These are phyloP conservation scores for Nothocercus julius DNA, from an alignment of 2,113 vertebrate genomes.

Conservation along the genomic window DNA sequence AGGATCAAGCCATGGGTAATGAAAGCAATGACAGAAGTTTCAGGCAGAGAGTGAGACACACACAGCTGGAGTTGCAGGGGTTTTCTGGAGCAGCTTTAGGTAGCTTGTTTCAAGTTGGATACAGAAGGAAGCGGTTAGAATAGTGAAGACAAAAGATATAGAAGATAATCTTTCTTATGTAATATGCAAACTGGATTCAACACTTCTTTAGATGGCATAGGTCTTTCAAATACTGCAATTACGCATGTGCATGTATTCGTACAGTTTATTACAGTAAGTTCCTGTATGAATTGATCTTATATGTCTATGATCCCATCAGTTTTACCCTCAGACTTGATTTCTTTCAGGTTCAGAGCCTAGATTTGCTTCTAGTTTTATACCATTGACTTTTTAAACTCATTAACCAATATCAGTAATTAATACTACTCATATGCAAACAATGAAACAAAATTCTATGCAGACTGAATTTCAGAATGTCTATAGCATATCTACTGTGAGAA, in stretches of 20 bases:
- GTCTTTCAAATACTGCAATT: too few relatives aligned
- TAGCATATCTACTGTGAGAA: not conserved
- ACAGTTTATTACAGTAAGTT: too few relatives aligned
- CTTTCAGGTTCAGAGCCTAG: not conserved
- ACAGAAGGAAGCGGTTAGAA: not conserved
- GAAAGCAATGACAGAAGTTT: not conserved
- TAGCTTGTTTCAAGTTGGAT: not conserved
- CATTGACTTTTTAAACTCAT: not conserved
- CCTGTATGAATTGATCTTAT: too few relatives aligned
- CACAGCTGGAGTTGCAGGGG: not conserved
- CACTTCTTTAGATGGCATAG: not conserved
- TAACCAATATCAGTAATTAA: not conserved
- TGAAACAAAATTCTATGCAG: fast-evolving
- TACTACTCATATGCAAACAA: not conserved
- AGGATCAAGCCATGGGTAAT: not conserved
- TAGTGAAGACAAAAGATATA: not conserved
- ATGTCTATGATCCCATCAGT: not conserved
- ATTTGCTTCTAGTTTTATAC: not conserved
- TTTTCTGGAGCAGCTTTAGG: not conserved
- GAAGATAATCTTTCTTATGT: not conserved
- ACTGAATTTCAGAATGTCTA: not conserved
- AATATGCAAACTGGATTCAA: not conserved
- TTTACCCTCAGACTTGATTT: not conserved
- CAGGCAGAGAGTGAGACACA: not conserved
- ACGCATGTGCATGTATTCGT: too few relatives aligned